These are phyloP conservation scores for Sebastes minor DNA, from an alignment of 2,797 vertebrate genomes.

Conservation along the genomic window DNA sequence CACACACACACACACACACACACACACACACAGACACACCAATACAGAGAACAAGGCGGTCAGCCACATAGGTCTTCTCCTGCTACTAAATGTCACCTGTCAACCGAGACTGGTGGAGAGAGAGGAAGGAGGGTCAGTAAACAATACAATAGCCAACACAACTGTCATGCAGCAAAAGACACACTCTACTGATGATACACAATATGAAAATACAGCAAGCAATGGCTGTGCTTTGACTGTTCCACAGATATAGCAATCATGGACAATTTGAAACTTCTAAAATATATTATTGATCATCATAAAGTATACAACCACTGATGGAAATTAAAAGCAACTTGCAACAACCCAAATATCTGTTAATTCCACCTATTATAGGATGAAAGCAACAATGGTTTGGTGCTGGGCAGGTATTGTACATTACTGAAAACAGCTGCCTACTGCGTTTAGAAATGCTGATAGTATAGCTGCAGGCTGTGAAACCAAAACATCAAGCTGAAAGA, in stretches of 20 bases:
- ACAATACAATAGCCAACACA: conserved; percentile 26
- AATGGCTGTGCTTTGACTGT: not conserved
- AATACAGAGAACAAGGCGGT: conserved; percentile 32
- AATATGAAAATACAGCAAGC: not conserved
- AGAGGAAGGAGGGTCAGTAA: conserved; percentile 35
- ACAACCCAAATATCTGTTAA: not conserved
- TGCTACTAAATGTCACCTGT: conserved; percentile 69
- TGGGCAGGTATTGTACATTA: not conserved
- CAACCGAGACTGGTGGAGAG: conserved; percentile 42
- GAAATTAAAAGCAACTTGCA: not conserved
- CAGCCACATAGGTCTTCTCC: conserved; percentile 53
- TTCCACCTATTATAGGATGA: not conserved
- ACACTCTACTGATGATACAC: not conserved
- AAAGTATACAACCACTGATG: not conserved
- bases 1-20: conserved; percentile 3
- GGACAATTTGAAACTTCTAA: not conserved
- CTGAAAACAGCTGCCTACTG: not conserved
- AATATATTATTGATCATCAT: fast-evolving
- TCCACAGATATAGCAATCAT: not conserved
- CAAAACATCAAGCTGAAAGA: not conserved
- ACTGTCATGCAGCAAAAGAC: not conserved
- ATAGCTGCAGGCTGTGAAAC: not conserved
- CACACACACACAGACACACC: conserved; percentile 5
- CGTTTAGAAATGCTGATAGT: not conserved
- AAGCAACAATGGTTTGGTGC: not conserved